Evolutionary conservation across 2,888 invertebrate genomes (phyloP).

Genomic region (Drosophila longiperda): DNA sequence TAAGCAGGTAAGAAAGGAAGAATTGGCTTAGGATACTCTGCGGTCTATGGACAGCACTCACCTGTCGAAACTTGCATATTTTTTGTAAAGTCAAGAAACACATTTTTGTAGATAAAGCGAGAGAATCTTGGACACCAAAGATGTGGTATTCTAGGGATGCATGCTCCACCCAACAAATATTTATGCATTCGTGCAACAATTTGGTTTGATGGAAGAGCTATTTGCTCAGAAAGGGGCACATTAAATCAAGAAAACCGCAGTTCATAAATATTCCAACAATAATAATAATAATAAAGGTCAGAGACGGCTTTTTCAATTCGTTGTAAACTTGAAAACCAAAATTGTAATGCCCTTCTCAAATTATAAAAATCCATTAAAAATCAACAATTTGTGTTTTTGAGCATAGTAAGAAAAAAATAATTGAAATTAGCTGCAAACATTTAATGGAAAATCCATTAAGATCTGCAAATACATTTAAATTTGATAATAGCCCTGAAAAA

Average conservation of each 20-base stretch:
- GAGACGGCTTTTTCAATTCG: no score
- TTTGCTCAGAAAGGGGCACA: neutral
- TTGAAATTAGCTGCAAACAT: neutral
- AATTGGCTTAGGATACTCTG: no score
- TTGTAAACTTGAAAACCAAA: neutral
- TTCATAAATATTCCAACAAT: neutral
- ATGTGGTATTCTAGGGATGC: neutral
- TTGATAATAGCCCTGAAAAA: slow-evolving; percentile 4
- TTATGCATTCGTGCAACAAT: neutral
- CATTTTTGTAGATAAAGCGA: no score
- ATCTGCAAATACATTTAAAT: neutral
- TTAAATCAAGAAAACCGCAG: neutral
- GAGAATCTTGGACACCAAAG: no score
- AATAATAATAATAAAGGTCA: neutral
- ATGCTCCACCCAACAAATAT: neutral
- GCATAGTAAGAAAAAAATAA: neutral
- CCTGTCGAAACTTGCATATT: neutral
- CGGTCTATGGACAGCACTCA: neutral
- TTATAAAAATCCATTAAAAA: neutral
- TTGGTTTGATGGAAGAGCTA: neutral
- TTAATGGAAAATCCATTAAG: slow-evolving; percentile 1
- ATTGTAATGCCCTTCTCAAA: neutral
- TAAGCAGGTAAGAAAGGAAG: no score
- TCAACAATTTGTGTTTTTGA: neutral
- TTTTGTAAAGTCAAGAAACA: neutral